A percentile compares a stretch with the other conserved stretches of the same genome.
These are phyloP conservation scores for Sebastes miniatus DNA, from an alignment of 2,797 vertebrate species.

Conservation along the genomic window DNA sequence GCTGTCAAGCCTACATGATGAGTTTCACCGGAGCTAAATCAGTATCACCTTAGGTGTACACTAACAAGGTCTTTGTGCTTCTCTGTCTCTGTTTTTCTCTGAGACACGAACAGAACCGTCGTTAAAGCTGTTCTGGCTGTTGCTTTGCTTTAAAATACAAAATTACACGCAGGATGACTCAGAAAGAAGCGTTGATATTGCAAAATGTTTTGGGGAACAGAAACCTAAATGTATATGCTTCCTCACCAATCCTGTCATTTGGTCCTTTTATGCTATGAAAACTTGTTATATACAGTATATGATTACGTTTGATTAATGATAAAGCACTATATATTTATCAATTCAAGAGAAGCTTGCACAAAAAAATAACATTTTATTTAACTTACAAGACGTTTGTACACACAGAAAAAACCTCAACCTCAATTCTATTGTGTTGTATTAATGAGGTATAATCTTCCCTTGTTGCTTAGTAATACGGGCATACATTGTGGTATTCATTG, in stretches of 20 bases:
- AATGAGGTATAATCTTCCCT: no score
- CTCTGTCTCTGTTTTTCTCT: not conserved
- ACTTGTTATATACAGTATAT: not conserved
- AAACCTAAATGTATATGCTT: not conserved
- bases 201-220: conserved; percentile 4
- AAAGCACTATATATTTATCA: not conserved
- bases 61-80: not conserved
- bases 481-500: not conserved
- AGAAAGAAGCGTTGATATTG: not conserved
- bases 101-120: not conserved
- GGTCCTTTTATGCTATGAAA: not conserved
- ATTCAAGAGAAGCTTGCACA: no score
- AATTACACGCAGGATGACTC: not conserved
- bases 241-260: not conserved
- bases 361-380: not conserved
- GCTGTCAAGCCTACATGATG: not conserved
- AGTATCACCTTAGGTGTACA: not conserved
- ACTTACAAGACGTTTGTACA: not conserved
- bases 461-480: no score
- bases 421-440: not conserved
- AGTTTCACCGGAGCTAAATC: not conserved
- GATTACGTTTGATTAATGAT: not conserved
- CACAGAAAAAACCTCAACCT: not conserved
- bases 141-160: not conserved
- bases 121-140: not conserved